phyloP scores from a whole-genome alignment of 2,888 invertebrate genomes.

The Molanna angustata region DNA sequence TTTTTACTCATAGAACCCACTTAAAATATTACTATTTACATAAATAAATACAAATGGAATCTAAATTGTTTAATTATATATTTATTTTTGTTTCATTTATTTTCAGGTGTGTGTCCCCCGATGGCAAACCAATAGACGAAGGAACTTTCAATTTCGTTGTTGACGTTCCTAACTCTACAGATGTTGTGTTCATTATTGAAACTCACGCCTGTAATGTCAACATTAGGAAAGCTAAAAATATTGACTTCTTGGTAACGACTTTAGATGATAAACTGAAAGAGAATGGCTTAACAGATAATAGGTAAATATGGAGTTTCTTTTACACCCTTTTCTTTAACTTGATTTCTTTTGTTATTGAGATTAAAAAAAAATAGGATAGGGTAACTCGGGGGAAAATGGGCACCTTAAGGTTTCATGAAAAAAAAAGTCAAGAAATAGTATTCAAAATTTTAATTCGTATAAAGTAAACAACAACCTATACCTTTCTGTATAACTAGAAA shows the following conservation, averaged over 20 bases:
- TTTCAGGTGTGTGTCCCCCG: conserved; percentile 64
- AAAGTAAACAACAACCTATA: too few species aligned
- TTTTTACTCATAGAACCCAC: too few species aligned
- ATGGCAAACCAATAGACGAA: conserved; percentile 69
- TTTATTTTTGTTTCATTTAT: neutral
- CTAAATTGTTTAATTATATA: neutral
- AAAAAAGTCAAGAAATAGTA: too few species aligned
- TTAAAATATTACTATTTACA: too few species aligned
- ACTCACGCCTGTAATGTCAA: conserved; percentile 80
- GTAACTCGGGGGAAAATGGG: too few species aligned
- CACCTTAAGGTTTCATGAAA: too few species aligned
- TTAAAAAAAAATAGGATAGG: too few species aligned
- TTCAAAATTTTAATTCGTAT: too few species aligned
- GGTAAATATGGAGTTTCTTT: too few species aligned
- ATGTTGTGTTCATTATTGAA: conserved; percentile 87
- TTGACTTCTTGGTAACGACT: conserved; percentile 64
- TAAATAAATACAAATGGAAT: neutral
- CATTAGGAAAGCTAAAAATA: conserved; percentile 62
- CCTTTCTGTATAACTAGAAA: too few species aligned
- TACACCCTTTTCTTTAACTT: too few species aligned
- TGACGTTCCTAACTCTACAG: conserved; percentile 67
- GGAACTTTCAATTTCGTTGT: conserved; percentile 70
- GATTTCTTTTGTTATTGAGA: too few species aligned
- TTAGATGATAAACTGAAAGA: conserved; percentile 68
- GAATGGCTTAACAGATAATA: conserved; percentile 63